Percentiles rank a stretch among this genome's conserved stretches.
These are phyloP conservation scores for Hetaerina titia DNA, from an alignment of 2,888 invertebrate species.

Conservation along the genomic window DNA sequence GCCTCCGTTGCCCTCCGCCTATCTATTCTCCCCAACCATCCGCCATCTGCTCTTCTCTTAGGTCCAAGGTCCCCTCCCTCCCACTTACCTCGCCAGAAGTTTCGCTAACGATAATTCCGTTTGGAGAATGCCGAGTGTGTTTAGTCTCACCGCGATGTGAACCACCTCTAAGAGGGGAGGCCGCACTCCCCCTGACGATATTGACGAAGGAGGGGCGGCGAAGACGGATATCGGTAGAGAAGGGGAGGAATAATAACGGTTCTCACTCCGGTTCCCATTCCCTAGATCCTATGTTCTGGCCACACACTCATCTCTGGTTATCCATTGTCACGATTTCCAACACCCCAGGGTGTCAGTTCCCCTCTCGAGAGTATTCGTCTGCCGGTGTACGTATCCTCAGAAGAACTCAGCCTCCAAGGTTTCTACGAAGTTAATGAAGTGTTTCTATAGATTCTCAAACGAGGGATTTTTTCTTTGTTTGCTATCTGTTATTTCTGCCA, in stretches of 20 bases:
- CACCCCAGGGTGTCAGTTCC: background rate
- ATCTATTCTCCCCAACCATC: background rate
- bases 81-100: constrained; percentile 1
- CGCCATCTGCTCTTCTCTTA: background rate
- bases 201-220: background rate
- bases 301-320: background rate
- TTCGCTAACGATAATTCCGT: constrained; percentile 60
- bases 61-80: background rate
- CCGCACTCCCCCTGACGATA: background rate
- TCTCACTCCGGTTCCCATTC: background rate
- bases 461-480: too few relatives aligned
- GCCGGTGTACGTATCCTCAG: background rate
- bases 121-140: constrained; percentile 59
- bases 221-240: background rate
- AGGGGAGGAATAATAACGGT: background rate
- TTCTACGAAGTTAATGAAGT: too few relatives aligned
- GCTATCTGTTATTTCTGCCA: too few relatives aligned
- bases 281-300: background rate
- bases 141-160: constrained; percentile 50
- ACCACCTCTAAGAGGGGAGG: constrained; percentile 22
- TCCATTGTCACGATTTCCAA: background rate
- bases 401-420: too few relatives aligned
- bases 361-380: background rate
- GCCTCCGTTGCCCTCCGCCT: background rate
- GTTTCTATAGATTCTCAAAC: too few relatives aligned